A percentile compares a stretch with the other conserved stretches of the same genome.
Conservation (phyloP, 2,113 vertebrate genomes). For the Vombatus ursinus region DNA sequence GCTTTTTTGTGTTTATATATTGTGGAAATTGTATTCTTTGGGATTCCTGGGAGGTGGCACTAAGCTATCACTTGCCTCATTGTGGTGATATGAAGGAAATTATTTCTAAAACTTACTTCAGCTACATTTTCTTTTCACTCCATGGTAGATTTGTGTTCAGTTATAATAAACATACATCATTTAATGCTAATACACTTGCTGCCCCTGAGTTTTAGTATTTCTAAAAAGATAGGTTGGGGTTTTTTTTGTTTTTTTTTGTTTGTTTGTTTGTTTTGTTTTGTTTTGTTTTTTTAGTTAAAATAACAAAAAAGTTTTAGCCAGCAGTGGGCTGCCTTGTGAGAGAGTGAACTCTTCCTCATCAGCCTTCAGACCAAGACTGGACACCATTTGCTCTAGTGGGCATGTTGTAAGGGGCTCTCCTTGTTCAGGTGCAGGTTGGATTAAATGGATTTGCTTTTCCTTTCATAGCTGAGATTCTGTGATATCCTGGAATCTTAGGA, state of each 20-base stretch:
- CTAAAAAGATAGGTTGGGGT: background rate
- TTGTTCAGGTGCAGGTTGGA: background rate
- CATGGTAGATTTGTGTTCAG: slow-evolving; percentile 16
- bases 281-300: slow-evolving; percentile 15
- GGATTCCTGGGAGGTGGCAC: rapidly evolving
- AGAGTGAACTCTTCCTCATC: background rate
- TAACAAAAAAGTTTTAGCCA: background rate
- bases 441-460: background rate
- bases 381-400: background rate
- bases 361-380: background rate
- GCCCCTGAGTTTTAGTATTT: background rate
- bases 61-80: background rate
- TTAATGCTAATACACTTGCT: background rate
- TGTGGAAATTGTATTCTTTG: background rate
- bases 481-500: background rate
- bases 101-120: slow-evolving; percentile 30
- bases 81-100: background rate
- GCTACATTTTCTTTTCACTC: slow-evolving; percentile 17
- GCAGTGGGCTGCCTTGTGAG: background rate
- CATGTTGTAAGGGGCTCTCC: background rate
- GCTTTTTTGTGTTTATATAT: background rate
- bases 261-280: background rate
- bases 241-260: too few relatives aligned
- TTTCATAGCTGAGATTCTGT: background rate
- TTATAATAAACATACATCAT: background rate